A percentile compares a stretch with the other conserved stretches of the same genome.
Evolutionary conservation across 2,113 vertebrate genomes (phyloP).

Genomic region (Miniopterus natalensis): DNA sequence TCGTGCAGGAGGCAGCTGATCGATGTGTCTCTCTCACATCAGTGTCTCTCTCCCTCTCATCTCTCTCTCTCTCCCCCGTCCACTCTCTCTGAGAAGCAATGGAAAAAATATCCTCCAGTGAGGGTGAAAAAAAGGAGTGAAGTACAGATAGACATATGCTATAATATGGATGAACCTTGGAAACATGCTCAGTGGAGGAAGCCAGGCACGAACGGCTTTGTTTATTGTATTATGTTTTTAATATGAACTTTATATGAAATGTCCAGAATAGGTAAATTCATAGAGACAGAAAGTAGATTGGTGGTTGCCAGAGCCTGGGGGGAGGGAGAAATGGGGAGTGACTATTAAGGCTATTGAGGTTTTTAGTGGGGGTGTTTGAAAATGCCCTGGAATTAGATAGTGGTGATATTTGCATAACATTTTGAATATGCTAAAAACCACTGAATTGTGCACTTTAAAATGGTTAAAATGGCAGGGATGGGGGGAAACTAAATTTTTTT

Average conservation of each 20-base stretch:
- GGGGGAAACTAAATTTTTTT: neutral
- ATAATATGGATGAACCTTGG: neutral
- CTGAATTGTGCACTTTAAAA: neutral
- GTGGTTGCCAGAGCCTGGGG: neutral
- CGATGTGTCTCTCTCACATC: too few species aligned
- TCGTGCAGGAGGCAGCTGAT: too few species aligned
- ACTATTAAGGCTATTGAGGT: neutral
- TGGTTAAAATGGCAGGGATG: neutral
- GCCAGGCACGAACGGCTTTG: neutral
- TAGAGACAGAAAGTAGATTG: neutral
- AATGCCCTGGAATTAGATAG: conserved; percentile 10
- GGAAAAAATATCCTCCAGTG: too few species aligned
- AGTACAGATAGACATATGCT: neutral
- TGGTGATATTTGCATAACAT: neutral
- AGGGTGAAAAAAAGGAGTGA: neutral
- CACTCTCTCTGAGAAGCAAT: too few species aligned
- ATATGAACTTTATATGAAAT: neutral
- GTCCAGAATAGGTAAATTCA: neutral
- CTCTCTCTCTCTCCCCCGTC: too few species aligned
- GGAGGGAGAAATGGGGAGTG: neutral
- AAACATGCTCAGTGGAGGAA: neutral
- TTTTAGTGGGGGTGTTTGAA: neutral
- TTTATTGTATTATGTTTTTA: neutral
- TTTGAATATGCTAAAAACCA: neutral
- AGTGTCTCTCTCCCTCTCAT: too few species aligned